Base-by-base conservation (phyloP, 2,888 invertebrate species). In the Cyclophora punctaria region DNA sequence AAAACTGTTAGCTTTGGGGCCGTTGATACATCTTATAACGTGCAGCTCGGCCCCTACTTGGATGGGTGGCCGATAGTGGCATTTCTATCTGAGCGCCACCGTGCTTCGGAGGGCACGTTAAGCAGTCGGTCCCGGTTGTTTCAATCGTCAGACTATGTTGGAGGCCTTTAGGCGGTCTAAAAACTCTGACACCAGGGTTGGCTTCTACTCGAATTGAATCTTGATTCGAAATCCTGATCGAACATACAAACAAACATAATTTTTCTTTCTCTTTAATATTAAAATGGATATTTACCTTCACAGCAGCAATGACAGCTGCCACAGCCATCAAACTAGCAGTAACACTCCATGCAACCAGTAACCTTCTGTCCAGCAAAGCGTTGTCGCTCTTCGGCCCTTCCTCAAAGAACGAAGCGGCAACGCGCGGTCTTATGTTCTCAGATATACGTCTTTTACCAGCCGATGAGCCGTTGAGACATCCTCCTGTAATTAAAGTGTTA, bases 371-470 rank as follows among this genome's bases (percentile, higher is more conserved):
- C 47, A 81, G 60, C 49, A 71, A 56, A 51, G 65, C 71, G n/a
- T 69, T 59, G 3, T 72, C 61, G 41, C 73, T 73, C 7, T 75
- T 76, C 2, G 76, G 62, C 34, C 79, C 78, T 52, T 80, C 79
- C 44, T 86, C 76, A 60, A 78, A 80, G 67, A 75, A 80, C 3
- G 87, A 78, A 0, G 80, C 77, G 0, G 83, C 79, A 51, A 85
- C 72, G 48, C 73, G 81, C 3, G 80, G 69, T 7, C 80, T 69
- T 47, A 84, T 71, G 59, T 80, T 86, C 48, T 90, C 90, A 20
- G 93, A 91, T 57, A 93, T 94, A 57, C 93, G 90, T 44, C 94
- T 88, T 69, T 94, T 94, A 4, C 93, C 94, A 41, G 93, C 93
- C 41, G 93, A 92, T 33, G 93, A 92, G 3, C 91, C 90, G 74